Base-by-base conservation (phyloP, 2,113 vertebrate species). In the Ciconia boyciana region DNA sequence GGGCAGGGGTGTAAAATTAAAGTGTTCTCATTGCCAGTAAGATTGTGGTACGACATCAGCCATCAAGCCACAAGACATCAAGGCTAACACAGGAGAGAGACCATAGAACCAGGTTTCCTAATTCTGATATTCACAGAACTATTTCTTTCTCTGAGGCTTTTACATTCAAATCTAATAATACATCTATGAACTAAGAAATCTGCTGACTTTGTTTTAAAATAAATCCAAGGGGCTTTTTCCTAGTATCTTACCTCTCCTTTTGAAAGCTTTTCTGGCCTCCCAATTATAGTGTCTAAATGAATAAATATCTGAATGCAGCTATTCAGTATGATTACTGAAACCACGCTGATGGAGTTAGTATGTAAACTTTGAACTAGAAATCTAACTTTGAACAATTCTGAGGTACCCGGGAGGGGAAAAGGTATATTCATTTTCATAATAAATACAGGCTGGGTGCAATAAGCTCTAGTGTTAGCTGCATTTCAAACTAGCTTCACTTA, bases 121-220 rank as follows among this genome's bases (percentile, higher is more conserved):
- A 77, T 83, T 86, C 62, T 61, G 58, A 36, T 58, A 57, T 72
- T 83, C 62, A 85, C 26, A 54, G 49, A 86, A 65, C 19, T 77
- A 65, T 43, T 96, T 46, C 28, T 87, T 91, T 79, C 70, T 94
- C 83, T 54, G 41, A 92, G 85, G 51, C 25, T 83, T 95, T 96
- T 90, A 32, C 17, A 66, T 88, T 86, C 43, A 51, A 94, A 54
- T 88, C 43, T 58, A 86, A 82, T 69, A 71, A 79, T 69, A 64
- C 64, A 77, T 24, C 39, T 75, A 70, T 65, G 84, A 81, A 62
- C 29, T 75, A 89, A 93, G 64, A 92, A 87, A 81, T 75, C 19
- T 81, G 25, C 34, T 90, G 62, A 57, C 13, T 78, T 91, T 31
- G 21, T 86, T 90, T 57, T 46, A n/a, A 87, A 93, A 87, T 3